Conservation (phyloP, 1,140 invertebrate genomes). For the Atta cephalotes region DNA sequence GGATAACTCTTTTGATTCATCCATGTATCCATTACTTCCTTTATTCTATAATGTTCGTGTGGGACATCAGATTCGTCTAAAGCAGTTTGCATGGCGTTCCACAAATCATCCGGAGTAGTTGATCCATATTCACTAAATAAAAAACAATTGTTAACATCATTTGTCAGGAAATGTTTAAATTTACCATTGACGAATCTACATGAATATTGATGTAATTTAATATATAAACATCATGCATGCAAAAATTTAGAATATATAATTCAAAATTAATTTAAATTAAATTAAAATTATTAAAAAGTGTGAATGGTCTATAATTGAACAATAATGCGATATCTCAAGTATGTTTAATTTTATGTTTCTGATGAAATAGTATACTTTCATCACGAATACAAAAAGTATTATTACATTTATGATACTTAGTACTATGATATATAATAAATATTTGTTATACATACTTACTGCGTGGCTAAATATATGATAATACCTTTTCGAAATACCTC, state of each 20-base stretch:
- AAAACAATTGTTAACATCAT: no score
- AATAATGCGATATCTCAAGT: neutral
- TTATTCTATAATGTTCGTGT: conserved; percentile 80
- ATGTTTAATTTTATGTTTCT: no score
- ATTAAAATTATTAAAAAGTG: neutral
- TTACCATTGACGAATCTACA: neutral
- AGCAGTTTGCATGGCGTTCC: conserved; percentile 88
- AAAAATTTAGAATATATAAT: neutral
- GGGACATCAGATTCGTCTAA: conserved; percentile 81
- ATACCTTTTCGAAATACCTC: conserved; percentile 85
- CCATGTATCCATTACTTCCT: conserved; percentile 89
- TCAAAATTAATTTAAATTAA: no score
- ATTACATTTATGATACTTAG: neutral
- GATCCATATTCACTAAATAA: neutral
- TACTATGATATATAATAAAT: neutral
- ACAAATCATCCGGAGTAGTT: conserved; percentile 88
- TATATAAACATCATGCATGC: no score
- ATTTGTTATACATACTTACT: conserved; percentile 78
- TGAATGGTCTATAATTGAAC: neutral
- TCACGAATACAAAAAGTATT: no score
- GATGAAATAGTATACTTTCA: no score
- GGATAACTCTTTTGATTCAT: no score
- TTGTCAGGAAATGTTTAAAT: neutral
- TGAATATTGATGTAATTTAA: neutral
- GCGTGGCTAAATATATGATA: conserved; percentile 81